phyloP scores from a whole-genome alignment of 2,888 invertebrate genomes.

The Limnephilus auricula region DNA sequence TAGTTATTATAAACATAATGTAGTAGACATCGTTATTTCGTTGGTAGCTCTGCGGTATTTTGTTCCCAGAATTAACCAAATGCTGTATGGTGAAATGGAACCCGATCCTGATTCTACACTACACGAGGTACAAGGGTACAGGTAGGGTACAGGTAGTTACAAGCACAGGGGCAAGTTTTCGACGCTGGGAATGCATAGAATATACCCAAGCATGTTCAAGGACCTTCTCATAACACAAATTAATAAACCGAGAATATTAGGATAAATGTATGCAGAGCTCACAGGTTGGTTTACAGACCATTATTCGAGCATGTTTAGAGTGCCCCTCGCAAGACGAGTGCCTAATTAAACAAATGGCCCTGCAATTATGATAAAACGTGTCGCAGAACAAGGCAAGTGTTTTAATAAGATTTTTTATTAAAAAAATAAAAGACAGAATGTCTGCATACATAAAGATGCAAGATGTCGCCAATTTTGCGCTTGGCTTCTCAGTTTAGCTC shows the following conservation, averaged over 20 bases:
- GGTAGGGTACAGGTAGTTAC: background rate
- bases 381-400: slow-evolving; percentile 35
- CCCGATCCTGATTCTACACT: background rate
- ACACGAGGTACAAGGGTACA: background rate
- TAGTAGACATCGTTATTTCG: background rate
- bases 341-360: slow-evolving; percentile 57
- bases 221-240: slow-evolving; percentile 41
- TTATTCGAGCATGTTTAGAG: slow-evolving; percentile 50
- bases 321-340: slow-evolving; percentile 48
- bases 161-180: background rate
- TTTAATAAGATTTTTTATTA: slow-evolving; percentile 36
- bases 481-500: background rate
- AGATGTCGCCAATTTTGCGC: slow-evolving; percentile 9
- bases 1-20: background rate
- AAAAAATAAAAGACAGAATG: slow-evolving; percentile 25
- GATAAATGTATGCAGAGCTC: slow-evolving; percentile 46
- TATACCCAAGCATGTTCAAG: background rate
- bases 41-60: background rate
- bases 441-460: slow-evolving; percentile 38
- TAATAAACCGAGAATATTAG: slow-evolving; percentile 50
- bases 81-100: background rate
- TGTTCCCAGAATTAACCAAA: background rate
- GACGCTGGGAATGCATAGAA: slow-evolving; percentile 4
- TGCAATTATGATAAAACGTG: slow-evolving; percentile 58
- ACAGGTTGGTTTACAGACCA: slow-evolving; percentile 22